Evolutionary conservation across 2,113 vertebrate species (phyloP).

Genomic region (Nothobranchius furzeri): DNA sequence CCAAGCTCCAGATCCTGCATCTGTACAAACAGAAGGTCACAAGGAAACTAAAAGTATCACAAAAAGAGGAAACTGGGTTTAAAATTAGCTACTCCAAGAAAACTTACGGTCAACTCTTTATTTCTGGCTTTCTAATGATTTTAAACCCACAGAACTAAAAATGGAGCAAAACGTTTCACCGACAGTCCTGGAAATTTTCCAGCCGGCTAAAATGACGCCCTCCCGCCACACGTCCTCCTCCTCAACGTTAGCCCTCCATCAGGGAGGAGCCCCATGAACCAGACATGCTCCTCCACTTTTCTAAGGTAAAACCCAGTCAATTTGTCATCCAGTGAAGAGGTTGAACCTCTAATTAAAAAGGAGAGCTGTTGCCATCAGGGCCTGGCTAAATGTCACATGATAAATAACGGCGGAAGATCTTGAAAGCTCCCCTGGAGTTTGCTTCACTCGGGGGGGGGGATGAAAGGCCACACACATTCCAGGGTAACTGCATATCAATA

Average conservation of each 20-base stretch:
- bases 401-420: conserved; percentile 76
- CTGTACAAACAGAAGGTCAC: conserved; percentile 72
- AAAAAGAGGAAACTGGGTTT: conserved; percentile 30
- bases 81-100: neutral
- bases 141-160: neutral
- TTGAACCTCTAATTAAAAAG: conserved; percentile 81
- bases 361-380: conserved; percentile 69
- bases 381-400: conserved; percentile 76
- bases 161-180: neutral
- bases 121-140: neutral
- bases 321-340: conserved; percentile 76
- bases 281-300: conserved; percentile 59
- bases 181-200: conserved; percentile 26
- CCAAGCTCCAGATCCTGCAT: conserved; percentile 57
- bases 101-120: neutral
- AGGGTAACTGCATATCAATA: conserved; percentile 74
- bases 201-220: conserved; percentile 9
- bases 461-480: conserved; percentile 69
- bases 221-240: conserved; percentile 21
- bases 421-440: conserved; percentile 56
- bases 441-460: conserved; percentile 40
- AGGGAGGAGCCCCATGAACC: conserved; percentile 35
- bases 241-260: conserved; percentile 34
- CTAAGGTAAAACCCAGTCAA: conserved; percentile 71
- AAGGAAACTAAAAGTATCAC: conserved; percentile 39